Percentiles rank a stretch among this genome's conserved stretches.
Evolutionary conservation across 1,140 invertebrate species (phyloP).

Genomic region (Pomacea maculata): DNA sequence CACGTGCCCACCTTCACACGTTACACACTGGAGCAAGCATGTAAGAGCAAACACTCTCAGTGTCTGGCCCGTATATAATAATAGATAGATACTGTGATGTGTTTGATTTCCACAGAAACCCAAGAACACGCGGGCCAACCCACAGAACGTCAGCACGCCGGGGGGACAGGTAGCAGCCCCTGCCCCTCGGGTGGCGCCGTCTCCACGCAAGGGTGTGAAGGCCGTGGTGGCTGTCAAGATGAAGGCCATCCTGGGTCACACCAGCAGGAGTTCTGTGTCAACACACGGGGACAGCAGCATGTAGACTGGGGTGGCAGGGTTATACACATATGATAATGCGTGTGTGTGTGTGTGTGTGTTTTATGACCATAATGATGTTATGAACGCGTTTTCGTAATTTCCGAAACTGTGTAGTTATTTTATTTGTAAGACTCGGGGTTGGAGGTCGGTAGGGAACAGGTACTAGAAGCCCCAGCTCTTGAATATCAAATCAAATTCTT

Average conservation of each 20-base stretch:
- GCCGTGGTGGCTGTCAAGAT: slow-evolving; percentile 5
- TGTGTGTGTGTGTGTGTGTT: too few species aligned
- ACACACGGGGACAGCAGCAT: slow-evolving; percentile 15
- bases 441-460: too few species aligned
- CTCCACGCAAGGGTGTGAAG: slow-evolving; percentile 26
- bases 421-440: too few species aligned
- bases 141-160: slow-evolving; percentile 47
- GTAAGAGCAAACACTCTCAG: not conserved
- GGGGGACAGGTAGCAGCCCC: slow-evolving; percentile 23
- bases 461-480: too few species aligned
- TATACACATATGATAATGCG: too few species aligned
- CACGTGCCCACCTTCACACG: too few species aligned
- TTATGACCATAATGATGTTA: too few species aligned
- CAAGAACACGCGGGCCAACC: slow-evolving; percentile 32
- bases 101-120: slow-evolving; percentile 16
- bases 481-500: too few species aligned
- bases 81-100: not conserved
- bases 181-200: slow-evolving; percentile 14
- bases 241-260: slow-evolving; percentile 9
- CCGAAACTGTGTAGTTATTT: too few species aligned
- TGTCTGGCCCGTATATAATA: not conserved
- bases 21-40: not conserved
- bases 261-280: slow-evolving; percentile 24
- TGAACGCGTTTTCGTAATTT: too few species aligned
- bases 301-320: not conserved